phyloP scores from a whole-genome alignment of 2,113 vertebrate species.

The Sula dactylatra region DNA sequence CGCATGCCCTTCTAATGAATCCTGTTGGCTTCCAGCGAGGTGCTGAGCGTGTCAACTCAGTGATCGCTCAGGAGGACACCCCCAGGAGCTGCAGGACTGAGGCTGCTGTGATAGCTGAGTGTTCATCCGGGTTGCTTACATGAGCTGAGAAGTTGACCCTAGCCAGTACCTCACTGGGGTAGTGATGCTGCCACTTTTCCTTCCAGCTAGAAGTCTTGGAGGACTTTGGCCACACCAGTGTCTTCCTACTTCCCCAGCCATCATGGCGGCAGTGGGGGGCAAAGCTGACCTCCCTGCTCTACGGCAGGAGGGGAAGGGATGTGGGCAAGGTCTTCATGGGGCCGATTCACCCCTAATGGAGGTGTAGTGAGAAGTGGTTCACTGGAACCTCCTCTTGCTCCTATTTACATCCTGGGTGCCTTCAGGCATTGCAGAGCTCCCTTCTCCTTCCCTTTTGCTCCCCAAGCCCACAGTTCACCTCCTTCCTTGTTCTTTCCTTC shows the following conservation, averaged over 20 bases:
- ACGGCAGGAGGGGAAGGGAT: background rate
- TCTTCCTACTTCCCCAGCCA: rapidly evolving
- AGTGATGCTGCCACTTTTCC: background rate
- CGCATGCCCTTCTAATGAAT: rapidly evolving
- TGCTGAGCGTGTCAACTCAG: background rate
- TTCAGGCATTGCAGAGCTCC: background rate
- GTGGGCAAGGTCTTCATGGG: rapidly evolving
- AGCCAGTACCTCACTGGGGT: rapidly evolving
- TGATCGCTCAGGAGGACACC: rapidly evolving
- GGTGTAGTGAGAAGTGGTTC: background rate
- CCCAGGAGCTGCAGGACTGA: background rate
- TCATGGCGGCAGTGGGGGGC: background rate
- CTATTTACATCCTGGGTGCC: background rate
- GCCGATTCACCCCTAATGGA: background rate
- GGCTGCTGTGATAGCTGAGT: rapidly evolving
- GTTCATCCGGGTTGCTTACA: background rate
- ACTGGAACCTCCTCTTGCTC: background rate
- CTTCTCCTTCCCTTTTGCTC: rapidly evolving
- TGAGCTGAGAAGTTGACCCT: rapidly evolving
- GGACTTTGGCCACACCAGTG: background rate
- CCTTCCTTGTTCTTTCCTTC: background rate
- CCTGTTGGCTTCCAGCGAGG: background rate
- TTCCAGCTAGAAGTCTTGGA: background rate
- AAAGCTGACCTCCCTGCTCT: background rate
- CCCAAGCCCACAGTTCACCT: rapidly evolving